Evolutionary conservation across 2,888 invertebrate genomes (phyloP).

Genomic region (Lydus trimaculatus): DNA sequence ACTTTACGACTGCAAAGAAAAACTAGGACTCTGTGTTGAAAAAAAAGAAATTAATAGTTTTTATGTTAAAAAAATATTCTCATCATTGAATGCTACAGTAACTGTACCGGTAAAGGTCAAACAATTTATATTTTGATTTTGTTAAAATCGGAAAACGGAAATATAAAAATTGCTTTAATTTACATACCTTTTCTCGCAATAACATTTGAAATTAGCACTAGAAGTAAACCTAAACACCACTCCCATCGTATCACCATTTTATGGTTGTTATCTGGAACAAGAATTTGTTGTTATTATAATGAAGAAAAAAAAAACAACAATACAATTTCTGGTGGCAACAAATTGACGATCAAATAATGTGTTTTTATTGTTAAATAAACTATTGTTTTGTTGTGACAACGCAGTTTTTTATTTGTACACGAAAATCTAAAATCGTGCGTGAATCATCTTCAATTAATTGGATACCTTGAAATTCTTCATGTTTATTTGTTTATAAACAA

Average conservation of each 20-base stretch:
- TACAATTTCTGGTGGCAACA: neutral
- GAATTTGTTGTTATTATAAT: neutral
- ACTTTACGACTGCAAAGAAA: conserved; percentile 8
- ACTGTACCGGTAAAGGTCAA: conserved; percentile 17
- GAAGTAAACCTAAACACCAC: conserved; percentile 44
- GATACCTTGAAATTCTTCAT: neutral
- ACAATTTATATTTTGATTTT: conserved; percentile 9
- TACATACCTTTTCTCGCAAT: conserved; percentile 45
- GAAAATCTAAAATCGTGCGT: neutral
- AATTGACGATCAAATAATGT: neutral
- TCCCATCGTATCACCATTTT: conserved; percentile 50
- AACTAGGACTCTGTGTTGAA: neutral
- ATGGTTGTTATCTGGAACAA: neutral
- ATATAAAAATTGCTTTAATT: conserved; percentile 9
- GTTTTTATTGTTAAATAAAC: neutral
- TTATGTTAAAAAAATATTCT: neutral
- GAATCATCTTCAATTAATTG: neutral
- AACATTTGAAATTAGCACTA: conserved; percentile 36
- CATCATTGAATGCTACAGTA: neutral
- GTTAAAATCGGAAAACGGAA: conserved; percentile 21
- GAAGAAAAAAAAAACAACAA: neutral
- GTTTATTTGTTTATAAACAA: neutral
- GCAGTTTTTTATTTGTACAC: too few relatives aligned
- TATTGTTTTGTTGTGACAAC: too few relatives aligned
- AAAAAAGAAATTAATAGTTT: neutral